Conservation (phyloP, 1,140 invertebrate species). For the Lepidurus couesii region DNA sequence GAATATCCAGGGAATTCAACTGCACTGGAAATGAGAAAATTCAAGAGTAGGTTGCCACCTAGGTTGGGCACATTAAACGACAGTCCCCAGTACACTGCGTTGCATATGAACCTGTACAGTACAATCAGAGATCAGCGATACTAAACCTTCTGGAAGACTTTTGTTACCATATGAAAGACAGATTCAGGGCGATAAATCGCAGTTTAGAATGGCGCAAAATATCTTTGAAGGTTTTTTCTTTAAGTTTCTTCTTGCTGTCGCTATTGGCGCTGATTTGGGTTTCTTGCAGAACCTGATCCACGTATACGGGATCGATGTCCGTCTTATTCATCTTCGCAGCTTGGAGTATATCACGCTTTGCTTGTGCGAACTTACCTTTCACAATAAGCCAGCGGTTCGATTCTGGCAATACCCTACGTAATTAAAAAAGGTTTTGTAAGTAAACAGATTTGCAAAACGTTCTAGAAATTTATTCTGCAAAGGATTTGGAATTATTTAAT, state of each 20-base stretch:
- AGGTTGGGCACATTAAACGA: neutral
- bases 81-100: neutral
- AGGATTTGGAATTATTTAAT: too few species aligned
- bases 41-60: neutral
- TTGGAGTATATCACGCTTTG: conserved; percentile 39
- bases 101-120: neutral
- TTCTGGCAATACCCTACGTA: conserved; percentile 42
- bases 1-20: neutral
- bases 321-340: conserved; percentile 40
- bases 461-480: too few species aligned
- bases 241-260: neutral
- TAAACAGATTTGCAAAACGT: neutral
- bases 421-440: neutral
- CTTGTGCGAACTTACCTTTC: conserved; percentile 42
- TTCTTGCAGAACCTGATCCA: neutral
- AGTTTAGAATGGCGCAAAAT: neutral
- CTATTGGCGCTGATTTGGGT: neutral
- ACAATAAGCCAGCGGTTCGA: conserved; percentile 48
- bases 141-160: neutral
- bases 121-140: neutral
- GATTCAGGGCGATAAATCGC: neutral
- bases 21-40: neutral
- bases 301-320: neutral
- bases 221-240: neutral
- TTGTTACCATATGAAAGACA: neutral